phyloP scores from a whole-genome alignment of 2,888 invertebrate species.

The Trachelus iudaicus region DNA sequence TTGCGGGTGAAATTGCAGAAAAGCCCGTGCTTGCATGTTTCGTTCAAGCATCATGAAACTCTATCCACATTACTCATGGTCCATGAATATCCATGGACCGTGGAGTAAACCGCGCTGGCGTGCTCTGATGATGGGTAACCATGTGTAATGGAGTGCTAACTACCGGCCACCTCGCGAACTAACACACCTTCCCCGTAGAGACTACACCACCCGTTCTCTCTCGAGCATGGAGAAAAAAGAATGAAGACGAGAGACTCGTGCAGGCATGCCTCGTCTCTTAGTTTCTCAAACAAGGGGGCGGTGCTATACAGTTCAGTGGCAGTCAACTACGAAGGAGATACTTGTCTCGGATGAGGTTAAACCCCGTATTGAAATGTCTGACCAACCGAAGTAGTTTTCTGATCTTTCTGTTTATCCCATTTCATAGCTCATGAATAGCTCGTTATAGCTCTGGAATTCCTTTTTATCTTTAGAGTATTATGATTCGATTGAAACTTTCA shows the following conservation, averaged over 20 bases:
- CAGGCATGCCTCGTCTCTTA: constrained; percentile 44
- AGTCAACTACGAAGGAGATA: constrained; percentile 43
- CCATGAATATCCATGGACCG: constrained; percentile 51
- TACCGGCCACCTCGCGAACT: constrained; percentile 56
- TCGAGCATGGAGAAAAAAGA: constrained; percentile 11
- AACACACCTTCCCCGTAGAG: constrained; percentile 27
- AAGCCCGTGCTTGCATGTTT: constrained; percentile 7
- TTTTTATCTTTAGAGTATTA: background rate
- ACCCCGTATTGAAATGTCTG: background rate
- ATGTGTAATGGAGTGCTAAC: constrained; percentile 63
- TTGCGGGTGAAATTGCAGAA: constrained; percentile 28
- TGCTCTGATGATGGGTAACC: constrained; percentile 61
- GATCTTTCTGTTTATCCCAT: background rate
- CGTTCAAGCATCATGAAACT: constrained; percentile 24
- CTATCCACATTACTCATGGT: constrained; percentile 35
- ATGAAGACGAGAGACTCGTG: constrained; percentile 31
- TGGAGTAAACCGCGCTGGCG: constrained; percentile 49
- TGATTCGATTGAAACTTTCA: background rate
- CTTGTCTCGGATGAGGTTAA: background rate
- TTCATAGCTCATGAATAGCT: too few relatives aligned
- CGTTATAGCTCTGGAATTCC: background rate
- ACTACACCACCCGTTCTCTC: constrained; percentile 4
- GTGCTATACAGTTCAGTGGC: constrained; percentile 55
- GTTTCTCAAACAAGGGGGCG: constrained; percentile 61
- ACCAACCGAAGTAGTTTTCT: background rate